Percentiles rank a stretch among this genome's conserved stretches.
Evolutionary conservation across 2,888 invertebrate species (phyloP).

Genomic region (Heliconius aoede): DNA sequence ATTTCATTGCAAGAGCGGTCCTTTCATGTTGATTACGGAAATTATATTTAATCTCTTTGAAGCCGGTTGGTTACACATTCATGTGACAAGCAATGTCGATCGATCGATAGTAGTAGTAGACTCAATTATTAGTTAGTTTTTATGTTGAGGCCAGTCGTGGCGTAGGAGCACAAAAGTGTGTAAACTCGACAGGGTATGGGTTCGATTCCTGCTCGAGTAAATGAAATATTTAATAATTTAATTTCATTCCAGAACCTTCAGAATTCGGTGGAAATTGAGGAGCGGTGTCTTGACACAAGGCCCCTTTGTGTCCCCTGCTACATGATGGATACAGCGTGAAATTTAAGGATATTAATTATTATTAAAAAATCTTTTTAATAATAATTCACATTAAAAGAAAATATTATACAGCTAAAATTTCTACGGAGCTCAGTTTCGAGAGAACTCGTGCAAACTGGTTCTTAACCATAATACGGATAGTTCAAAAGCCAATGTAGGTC

Average conservation of each 20-base stretch:
- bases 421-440: background rate
- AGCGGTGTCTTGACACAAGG: no score
- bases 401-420: constrained; percentile 4
- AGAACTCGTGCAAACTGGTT: constrained; percentile 9
- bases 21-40: constrained; percentile 18
- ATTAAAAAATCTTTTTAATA: background rate
- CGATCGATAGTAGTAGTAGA: background rate
- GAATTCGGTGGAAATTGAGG: no score
- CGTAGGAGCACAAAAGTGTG: no score
- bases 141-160: background rate
- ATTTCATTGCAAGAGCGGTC: constrained; percentile 9
- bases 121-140: background rate
- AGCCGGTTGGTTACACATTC: constrained; percentile 8
- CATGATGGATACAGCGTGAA: background rate
- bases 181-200: no score
- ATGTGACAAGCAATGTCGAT: background rate
- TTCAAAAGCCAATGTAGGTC: constrained; percentile 27
- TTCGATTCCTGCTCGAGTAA: no score
- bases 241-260: no score
- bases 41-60: constrained; percentile 1
- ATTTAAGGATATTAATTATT: background rate
- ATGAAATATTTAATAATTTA: no score
- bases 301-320: background rate
- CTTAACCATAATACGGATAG: constrained; percentile 19
- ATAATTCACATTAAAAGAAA: background rate